Evolutionary conservation across 2,113 vertebrate genomes (phyloP).

Genomic region (Nothoprocta pentlandii): DNA sequence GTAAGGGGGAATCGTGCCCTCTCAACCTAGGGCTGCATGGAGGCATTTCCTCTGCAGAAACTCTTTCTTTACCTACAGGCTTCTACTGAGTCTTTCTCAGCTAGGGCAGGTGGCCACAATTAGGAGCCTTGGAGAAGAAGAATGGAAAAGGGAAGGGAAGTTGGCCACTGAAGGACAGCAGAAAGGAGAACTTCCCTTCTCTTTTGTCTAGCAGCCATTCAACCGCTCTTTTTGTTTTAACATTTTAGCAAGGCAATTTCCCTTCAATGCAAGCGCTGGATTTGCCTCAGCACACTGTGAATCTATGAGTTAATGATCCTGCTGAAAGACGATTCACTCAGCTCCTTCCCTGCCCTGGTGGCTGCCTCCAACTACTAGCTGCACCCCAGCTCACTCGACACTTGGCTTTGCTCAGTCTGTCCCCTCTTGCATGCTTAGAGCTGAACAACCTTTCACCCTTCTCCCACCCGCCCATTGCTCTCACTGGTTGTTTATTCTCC

Average conservation of each 20-base stretch:
- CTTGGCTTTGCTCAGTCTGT: not conserved
- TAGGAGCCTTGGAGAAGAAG: not conserved
- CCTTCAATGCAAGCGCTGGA: not conserved
- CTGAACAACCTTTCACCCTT: not conserved
- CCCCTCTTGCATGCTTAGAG: not conserved
- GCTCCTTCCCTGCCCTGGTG: accelerated
- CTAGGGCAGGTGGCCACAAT: not conserved
- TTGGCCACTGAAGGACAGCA: not conserved
- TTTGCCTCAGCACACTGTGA: accelerated
- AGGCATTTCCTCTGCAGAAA: not conserved
- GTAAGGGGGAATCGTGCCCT: not conserved
- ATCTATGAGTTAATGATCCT: not conserved
- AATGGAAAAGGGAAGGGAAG: not conserved
- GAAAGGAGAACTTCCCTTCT: not conserved
- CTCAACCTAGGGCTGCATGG: not conserved
- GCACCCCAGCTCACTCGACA: accelerated
- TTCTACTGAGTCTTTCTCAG: not conserved
- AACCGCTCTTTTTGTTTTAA: not conserved
- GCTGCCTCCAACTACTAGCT: not conserved
- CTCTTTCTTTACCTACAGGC: not conserved
- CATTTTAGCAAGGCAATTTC: not conserved
- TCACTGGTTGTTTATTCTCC: accelerated
- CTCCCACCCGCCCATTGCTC: not conserved
- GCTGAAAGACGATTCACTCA: not conserved
- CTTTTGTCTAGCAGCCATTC: not conserved